Percentiles rank a stretch among this genome's conserved stretches.
These are phyloP conservation scores for Palaemon carinicauda DNA, from an alignment of 1,140 invertebrate species.

Conservation along the genomic window DNA sequence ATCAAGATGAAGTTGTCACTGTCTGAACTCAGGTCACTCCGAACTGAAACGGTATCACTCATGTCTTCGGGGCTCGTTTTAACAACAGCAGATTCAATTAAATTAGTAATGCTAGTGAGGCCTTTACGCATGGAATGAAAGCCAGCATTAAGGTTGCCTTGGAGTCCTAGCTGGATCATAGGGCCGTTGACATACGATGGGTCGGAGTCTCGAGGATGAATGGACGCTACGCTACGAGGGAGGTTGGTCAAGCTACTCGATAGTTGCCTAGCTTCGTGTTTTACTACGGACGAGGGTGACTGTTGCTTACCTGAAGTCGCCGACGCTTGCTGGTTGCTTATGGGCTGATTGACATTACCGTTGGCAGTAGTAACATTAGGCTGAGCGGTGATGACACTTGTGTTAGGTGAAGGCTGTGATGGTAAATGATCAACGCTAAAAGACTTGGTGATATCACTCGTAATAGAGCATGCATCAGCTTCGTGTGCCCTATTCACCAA, in stretches of 20 bases:
- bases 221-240: constrained; percentile 11
- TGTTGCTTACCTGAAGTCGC: constrained; percentile 33
- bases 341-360: constrained; percentile 36
- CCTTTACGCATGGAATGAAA: constrained; percentile 50
- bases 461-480: constrained; percentile 32
- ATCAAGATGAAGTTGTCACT: constrained; percentile 66
- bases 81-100: constrained; percentile 58
- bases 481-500: constrained; percentile 29
- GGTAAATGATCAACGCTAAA: constrained; percentile 60
- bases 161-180: constrained; percentile 37
- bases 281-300: constrained; percentile 35
- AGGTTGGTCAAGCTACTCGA: constrained; percentile 51
- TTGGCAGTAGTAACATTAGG: constrained; percentile 21
- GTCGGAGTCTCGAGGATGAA: not conserved
- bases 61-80: constrained; percentile 57
- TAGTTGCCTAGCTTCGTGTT: constrained; percentile 35
- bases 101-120: constrained; percentile 55
- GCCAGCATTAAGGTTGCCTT: constrained; percentile 56
- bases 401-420: constrained; percentile 19
- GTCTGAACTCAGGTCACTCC: constrained; percentile 66
- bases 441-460: constrained; percentile 59
- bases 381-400: constrained; percentile 22
- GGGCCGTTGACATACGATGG: constrained; percentile 29
- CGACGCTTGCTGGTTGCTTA: constrained; percentile 26
- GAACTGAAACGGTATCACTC: constrained; percentile 64